phyloP scores from a whole-genome alignment of 1,140 invertebrate species.

The Carcinoscorpius rotundicauda region DNA sequence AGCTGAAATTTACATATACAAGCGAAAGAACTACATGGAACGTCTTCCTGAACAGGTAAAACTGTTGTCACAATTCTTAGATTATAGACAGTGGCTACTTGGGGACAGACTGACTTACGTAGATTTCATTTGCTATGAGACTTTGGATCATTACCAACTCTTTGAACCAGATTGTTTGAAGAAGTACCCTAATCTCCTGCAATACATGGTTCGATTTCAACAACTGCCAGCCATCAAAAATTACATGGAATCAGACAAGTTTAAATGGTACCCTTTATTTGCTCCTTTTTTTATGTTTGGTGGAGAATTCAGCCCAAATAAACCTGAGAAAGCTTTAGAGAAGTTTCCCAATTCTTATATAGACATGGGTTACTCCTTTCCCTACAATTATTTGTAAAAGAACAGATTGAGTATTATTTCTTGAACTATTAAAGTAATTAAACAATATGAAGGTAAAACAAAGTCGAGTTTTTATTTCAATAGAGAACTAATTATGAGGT shows the following conservation, averaged over 20 bases:
- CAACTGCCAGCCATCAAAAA: conserved; percentile 28
- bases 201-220: conserved; percentile 32
- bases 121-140: conserved; percentile 40
- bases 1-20: neutral
- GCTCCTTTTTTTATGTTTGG: neutral
- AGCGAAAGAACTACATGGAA: neutral
- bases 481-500: too few relatives aligned
- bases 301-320: neutral
- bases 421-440: too few relatives aligned
- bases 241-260: conserved; percentile 32
- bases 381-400: too few relatives aligned
- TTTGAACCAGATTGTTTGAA: conserved; percentile 33
- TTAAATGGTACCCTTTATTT: conserved; percentile 27
- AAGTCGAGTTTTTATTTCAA: too few relatives aligned
- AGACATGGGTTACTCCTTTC: too few relatives aligned
- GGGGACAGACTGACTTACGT: conserved; percentile 17
- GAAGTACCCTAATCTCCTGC: conserved; percentile 31
- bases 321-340: too few relatives aligned
- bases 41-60: neutral
- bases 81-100: neutral
- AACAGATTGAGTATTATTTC: too few relatives aligned
- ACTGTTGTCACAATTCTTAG: neutral
- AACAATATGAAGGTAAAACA: too few relatives aligned
- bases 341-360: too few relatives aligned
- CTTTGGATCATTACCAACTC: conserved; percentile 33